Evolutionary conservation across 1,140 invertebrate genomes (phyloP), one percentile per base, ranked within the genome.

Genomic region (Caenorhabditis brenneri): DNA sequence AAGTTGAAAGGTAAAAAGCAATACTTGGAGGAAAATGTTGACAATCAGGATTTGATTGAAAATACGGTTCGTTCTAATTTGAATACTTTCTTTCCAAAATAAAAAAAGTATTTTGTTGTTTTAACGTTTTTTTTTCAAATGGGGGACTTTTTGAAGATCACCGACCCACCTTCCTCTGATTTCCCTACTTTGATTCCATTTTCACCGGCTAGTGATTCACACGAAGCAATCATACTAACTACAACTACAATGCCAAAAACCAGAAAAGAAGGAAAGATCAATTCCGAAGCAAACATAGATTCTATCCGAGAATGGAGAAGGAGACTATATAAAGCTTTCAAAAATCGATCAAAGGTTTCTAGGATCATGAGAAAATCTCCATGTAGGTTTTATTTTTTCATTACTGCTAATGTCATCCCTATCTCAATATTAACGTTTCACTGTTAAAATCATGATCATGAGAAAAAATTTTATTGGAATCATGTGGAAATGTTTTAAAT

Each of bases 241-340:
- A 16, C 33, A 7, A 27, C 36, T 33, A 9, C 24, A 27, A 31
- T 27, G 1, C 24, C 58, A 33, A 74, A 74, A 46, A 24, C 74
- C 22, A 69, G 81, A 69, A 39, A 36, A 15, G 81, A 82, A 49
- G 81, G 81, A 49, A 42, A 29, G 7, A 82, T 82, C 27, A 65
- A 39, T n/a, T 82, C 81, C 4, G 81, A 69, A 74, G n/a, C 31
- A 2, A 48, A 39, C 19, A 3, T 82, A 36, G 60, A 74, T 49
- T 48, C 81, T 1, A 82, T 82, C 5, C 10, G 81, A 49, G 81
- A 82, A 19, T 82, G 58, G 58, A 27, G 81, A 16, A 82, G 49
- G 24, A 16, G 58, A 16, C n/a, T 82, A 16, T 82, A 82, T n/a
- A 82, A 74, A 29, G 81, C 81, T 22, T 82, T 82, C n/a, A 82